Evolutionary conservation across 2,113 vertebrate genomes (phyloP).

Genomic region (Corapipo altera): DNA sequence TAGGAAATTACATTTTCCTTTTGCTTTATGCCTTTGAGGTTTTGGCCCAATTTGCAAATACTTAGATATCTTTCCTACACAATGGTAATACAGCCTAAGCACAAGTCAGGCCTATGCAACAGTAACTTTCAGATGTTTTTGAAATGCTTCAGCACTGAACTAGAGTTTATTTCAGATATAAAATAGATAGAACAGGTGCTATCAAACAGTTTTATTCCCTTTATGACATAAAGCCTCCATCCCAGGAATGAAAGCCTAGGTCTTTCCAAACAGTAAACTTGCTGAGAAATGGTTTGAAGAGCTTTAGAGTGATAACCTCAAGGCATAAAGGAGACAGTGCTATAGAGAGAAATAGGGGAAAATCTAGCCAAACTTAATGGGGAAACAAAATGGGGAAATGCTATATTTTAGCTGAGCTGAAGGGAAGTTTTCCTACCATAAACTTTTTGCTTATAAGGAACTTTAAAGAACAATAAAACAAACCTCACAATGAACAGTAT

Average conservation of each 20-base stretch:
- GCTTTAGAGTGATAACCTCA: neutral
- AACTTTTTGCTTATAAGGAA: neutral
- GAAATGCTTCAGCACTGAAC: neutral
- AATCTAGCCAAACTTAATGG: neutral
- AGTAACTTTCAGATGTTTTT: slow-evolving; percentile 36
- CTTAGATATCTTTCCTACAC: neutral
- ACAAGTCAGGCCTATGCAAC: neutral
- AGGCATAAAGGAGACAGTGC: neutral
- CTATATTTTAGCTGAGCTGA: neutral
- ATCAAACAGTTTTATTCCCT: slow-evolving; percentile 53
- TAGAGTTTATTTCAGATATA: slow-evolving; percentile 62
- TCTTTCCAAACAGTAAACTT: slow-evolving; percentile 40
- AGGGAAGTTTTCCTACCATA: neutral
- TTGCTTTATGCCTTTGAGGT: neutral
- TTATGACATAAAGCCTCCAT: slow-evolving; percentile 35
- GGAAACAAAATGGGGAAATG: neutral
- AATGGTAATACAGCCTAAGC: neutral
- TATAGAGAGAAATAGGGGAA: neutral
- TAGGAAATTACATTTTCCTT: neutral
- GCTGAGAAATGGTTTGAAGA: neutral
- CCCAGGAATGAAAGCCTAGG: slow-evolving; percentile 13
- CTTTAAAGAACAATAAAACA: neutral
- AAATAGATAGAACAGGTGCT: slow-evolving; percentile 46
- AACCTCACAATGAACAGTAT: neutral
- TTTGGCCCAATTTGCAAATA: neutral